Evolutionary conservation across 2,888 invertebrate genomes (phyloP), one percentile per base, ranked within the genome.

Genomic region (Monoplex corrugatus): DNA sequence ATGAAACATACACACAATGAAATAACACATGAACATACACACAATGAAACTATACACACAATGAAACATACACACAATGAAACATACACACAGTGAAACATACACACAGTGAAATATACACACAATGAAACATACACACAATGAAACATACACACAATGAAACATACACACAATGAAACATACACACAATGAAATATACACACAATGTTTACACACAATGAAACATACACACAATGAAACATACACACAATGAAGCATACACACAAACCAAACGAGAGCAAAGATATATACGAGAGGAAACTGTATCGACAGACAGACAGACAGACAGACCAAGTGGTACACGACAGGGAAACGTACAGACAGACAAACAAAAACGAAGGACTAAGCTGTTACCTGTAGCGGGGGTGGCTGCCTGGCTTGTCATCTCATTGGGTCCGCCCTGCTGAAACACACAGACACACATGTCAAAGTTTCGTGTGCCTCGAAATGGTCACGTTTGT

Each of bases 341-440:
- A n/a, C 63, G 3, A 28, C 63, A 63, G 63, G 28, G 23, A 63
- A 3, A 63, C 13, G 28, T 8, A 23, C 3, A 28, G 10, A 63
- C 63, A 63, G 63, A 63, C 63, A 23, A 28, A 63, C 16, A 63
- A 8, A 23, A 50, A 68, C 68, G 19, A 68, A 19, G 28, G n/a
- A 68, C 10, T 68, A 19, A 75, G 2, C 35, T 38, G 88, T 87
- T 35, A 90, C 90, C 90, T 45, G 89, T 87, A 57, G 88, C 86
- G 10, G 90, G 88, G 38, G 89, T 89, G 19, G 88, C 89, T 44
- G 88, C 88, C 38, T 89, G 89, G 32, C 89, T 90, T 50, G 90
- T 90, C 90, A 90, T 90, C 83, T 90, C 90, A 90, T 88, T 88
- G 57, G 88, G 86, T 38, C 88, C 90, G n/a, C 90, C 90, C 87